Evolutionary conservation across 2,888 invertebrate species (phyloP).

Genomic region (Palloptera scutellata): DNA sequence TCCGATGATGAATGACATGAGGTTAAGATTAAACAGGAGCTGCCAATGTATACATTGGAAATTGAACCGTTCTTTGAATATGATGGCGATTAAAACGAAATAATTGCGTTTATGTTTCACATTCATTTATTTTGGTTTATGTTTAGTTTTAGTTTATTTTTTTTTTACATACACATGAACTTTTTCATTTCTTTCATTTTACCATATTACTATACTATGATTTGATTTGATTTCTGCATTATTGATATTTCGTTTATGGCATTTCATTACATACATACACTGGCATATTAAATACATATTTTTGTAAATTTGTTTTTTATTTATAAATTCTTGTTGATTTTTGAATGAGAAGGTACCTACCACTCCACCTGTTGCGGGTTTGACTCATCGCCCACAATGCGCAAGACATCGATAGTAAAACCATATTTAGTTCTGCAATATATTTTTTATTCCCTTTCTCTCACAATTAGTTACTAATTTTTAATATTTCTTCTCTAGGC

Average conservation of each 20-base stretch:
- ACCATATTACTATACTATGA: slow-evolving; percentile 23
- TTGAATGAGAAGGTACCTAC: too few species aligned
- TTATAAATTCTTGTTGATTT: too few species aligned
- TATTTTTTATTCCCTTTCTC: slow-evolving; percentile 7
- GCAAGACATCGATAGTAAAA: too few species aligned
- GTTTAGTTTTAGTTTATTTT: slow-evolving; percentile 15
- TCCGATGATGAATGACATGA: slow-evolving; percentile 52
- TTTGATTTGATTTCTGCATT: slow-evolving; percentile 29
- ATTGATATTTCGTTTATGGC: slow-evolving; percentile 39
- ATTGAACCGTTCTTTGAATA: slow-evolving; percentile 37
- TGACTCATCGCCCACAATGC: not conserved
- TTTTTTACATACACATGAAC: not conserved
- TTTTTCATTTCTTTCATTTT: slow-evolving; percentile 20
- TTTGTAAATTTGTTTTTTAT: slow-evolving; percentile 17
- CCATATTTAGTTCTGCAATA: too few species aligned
- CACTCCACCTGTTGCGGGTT: too few species aligned
- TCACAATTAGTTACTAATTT: too few species aligned
- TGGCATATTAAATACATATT: slow-evolving; percentile 28
- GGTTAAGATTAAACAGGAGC: slow-evolving; percentile 6
- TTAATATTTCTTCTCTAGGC: too few species aligned
- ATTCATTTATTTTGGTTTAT: slow-evolving; percentile 15
- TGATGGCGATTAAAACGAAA: slow-evolving; percentile 30
- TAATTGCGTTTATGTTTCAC: slow-evolving; percentile 33
- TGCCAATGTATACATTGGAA: slow-evolving; percentile 35
- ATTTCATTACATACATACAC: slow-evolving; percentile 25